Base-by-base conservation (phyloP, 2,113 vertebrate genomes). In the Indicator maculatus region DNA sequence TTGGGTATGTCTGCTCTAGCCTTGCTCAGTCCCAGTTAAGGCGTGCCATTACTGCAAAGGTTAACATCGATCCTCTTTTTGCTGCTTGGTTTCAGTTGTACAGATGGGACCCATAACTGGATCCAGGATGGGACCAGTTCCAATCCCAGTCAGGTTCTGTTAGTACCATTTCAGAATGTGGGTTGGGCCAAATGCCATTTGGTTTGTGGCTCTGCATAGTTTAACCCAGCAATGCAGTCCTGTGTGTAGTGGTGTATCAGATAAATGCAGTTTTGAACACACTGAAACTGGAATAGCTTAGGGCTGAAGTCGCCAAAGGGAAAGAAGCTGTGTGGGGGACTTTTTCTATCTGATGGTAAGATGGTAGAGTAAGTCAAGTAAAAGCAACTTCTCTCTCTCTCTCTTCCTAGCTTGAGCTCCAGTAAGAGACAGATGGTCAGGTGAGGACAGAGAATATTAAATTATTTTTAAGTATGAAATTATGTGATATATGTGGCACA, bases 391-490 rank as follows among this genome's bases (percentile, higher is more conserved):
- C 74, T 88, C 24, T 36, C 36, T 36, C 36, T 71, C 60, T 73
- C 31, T 91, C 16, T 83, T 75, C 26, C 16, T 65, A 31, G 30
- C 50, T 88, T 60, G 50, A 88, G 31, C 9, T 93, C 11, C 58
- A 61, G 12, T 55, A 78, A 59, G 69, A 75, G 91, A 75, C 61
- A 93, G 91, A 59, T 92, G 79, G 75, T 89, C 79, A 94, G 76
- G 53, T 93, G 93, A 91, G 67, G 88, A 91, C 53, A 91, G 83
- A 89, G 50, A 86, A 63, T 52, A 60, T 81, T 31, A 76, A 45
- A 72, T 63, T 79, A 77, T 71, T 86, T 95, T 93, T 5, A 86
- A 91, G 20, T 81, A 78, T 91, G 73, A 91, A 39, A 65, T 90
- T 75, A 72, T 71, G 16, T 19, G 56, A 64, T 72, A 64, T 27